Evolutionary conservation across 2,113 vertebrate species (phyloP).

Genomic region (Dasyurus viverrinus): DNA sequence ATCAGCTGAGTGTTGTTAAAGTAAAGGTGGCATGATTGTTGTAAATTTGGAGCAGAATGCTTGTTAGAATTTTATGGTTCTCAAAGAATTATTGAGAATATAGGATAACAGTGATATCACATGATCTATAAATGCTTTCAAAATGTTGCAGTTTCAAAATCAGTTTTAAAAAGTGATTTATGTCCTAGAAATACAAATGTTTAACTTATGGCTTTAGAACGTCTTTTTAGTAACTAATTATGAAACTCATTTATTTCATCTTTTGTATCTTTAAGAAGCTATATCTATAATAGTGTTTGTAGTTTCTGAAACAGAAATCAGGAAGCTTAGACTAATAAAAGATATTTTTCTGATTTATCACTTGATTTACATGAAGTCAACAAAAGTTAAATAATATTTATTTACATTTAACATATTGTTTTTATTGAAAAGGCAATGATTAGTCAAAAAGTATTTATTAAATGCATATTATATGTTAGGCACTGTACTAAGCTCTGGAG

Average conservation of each 20-base stretch:
- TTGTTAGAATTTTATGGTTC: background rate
- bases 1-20: background rate
- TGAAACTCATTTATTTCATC: background rate
- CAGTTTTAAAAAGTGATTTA: background rate
- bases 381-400: background rate
- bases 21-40: background rate
- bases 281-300: background rate
- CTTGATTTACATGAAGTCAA: background rate
- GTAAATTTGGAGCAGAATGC: background rate
- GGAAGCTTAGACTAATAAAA: background rate
- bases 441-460: background rate
- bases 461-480: background rate
- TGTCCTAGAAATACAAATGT: background rate
- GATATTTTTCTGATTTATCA: background rate
- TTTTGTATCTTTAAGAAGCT: background rate
- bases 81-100: background rate
- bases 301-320: background rate
- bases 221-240: background rate
- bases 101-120: background rate
- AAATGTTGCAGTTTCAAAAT: background rate
- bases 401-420: background rate
- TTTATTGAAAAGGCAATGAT: background rate
- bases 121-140: background rate
- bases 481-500: background rate
- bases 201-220: background rate